Conservation (phyloP, 2,888 invertebrate species). For the Scrobipalpa atriplicella region DNA sequence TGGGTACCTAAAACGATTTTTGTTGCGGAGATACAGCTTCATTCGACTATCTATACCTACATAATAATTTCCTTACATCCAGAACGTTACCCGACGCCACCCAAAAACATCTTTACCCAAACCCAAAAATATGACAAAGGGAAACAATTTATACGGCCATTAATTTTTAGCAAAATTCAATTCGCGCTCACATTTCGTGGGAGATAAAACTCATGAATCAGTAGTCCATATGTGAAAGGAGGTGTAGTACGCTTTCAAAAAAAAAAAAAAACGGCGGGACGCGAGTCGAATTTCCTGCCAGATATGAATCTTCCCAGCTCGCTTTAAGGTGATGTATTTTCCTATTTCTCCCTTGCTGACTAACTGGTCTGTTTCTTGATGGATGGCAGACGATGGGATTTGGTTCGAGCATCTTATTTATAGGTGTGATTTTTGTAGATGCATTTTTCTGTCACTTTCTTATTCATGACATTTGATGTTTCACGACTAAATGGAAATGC, state of each 20-base stretch:
- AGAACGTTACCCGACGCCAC: not conserved
- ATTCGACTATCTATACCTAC: no score
- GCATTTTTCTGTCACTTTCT: not conserved
- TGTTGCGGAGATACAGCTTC: no score
- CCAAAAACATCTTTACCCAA: not conserved
- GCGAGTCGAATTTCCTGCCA: constrained; percentile 79
- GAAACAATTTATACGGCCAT: constrained; percentile 48
- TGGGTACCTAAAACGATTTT: no score
- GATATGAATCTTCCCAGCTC: constrained; percentile 82
- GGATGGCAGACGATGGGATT: constrained; percentile 23
- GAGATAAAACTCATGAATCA: constrained; percentile 82
- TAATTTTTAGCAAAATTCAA: constrained; percentile 65
- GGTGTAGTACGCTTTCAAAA: constrained; percentile 63
- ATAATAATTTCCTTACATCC: not conserved
- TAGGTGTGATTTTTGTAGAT: not conserved
- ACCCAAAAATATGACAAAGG: not conserved
- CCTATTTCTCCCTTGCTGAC: constrained; percentile 64
- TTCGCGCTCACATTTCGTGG: constrained; percentile 76
- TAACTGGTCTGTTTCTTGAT: constrained; percentile 53
- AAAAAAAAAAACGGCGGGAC: constrained; percentile 67
- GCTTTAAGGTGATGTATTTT: constrained; percentile 82
- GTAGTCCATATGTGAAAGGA: constrained; percentile 72
- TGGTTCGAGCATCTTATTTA: not conserved
- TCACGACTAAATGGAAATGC: no score
- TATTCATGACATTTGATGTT: not conserved